Evolutionary conservation across 2,888 invertebrate genomes (phyloP).

Genomic region (Chrysolina haemoptera): DNA sequence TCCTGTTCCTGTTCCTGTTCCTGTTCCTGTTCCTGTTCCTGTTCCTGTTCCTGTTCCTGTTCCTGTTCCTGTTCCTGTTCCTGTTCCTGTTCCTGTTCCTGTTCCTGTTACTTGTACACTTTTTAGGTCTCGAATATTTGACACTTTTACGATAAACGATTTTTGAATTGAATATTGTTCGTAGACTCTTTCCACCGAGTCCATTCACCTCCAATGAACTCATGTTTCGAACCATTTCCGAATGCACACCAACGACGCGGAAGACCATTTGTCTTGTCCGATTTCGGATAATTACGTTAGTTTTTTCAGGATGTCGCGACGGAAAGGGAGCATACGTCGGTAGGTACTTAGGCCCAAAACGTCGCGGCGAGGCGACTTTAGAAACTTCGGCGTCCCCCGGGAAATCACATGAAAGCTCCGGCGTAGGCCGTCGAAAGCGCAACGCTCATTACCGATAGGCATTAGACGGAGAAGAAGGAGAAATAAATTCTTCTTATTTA

Average conservation of each 20-base stretch:
- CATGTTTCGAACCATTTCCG: background rate
- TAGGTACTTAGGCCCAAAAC: conserved; percentile 14
- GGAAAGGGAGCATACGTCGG: conserved; percentile 17
- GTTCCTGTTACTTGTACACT: too few relatives aligned
- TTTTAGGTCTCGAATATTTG: too few relatives aligned
- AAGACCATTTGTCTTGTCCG: conserved; percentile 37
- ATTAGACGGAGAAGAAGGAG: conserved; percentile 38
- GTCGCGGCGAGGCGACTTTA: conserved; percentile 23
- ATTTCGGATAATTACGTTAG: conserved; percentile 37
- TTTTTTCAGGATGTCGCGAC: conserved; percentile 22
- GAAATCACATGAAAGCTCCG: conserved; percentile 52
- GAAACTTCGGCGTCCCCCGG: conserved; percentile 46
- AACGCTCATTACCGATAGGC: conserved; percentile 48
- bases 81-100: too few relatives aligned
- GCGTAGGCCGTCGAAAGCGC: conserved; percentile 48
- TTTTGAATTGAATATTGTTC: too few relatives aligned
- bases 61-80: too few relatives aligned
- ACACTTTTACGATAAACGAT: too few relatives aligned
- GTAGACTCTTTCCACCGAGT: background rate
- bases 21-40: too few relatives aligned
- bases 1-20: too few relatives aligned
- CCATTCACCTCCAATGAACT: background rate
- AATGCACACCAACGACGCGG: background rate
- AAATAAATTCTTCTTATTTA: conserved; percentile 46
- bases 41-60: too few relatives aligned